Conservation (phyloP, 37 sponge, comb jelly and placozoan species). For the Tethya wilhelma region DNA sequence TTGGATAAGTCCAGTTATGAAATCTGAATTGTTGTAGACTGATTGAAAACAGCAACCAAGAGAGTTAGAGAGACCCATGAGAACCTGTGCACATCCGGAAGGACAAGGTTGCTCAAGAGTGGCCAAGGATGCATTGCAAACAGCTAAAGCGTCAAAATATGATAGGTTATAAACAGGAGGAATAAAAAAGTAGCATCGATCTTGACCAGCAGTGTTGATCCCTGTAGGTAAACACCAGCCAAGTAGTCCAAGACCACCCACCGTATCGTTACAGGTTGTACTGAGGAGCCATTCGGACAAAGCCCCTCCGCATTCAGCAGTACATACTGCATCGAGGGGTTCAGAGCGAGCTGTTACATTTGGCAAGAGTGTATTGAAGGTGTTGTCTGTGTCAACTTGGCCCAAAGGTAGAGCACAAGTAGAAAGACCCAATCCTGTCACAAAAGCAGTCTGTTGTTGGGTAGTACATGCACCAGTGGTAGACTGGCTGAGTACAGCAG, state of each 20-base stretch:
- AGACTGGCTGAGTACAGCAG: too few relatives aligned
- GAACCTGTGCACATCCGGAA: neutral
- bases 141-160: neutral
- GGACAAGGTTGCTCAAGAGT: neutral
- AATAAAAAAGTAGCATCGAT: neutral
- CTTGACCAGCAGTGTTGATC: neutral
- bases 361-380: too few relatives aligned
- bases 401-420: too few relatives aligned
- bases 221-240: slow-evolving; percentile 3
- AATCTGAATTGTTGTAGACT: neutral
- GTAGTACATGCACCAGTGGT: too few relatives aligned
- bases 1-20: neutral
- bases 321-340: neutral
- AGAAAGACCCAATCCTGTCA: too few relatives aligned
- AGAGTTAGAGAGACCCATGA: neutral
- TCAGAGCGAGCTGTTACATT: too few relatives aligned
- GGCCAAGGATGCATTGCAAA: neutral
- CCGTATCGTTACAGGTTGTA: neutral
- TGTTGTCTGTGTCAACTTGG: too few relatives aligned
- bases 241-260: neutral
- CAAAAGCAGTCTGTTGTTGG: too few relatives aligned
- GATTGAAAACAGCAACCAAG: slow-evolving; percentile 12
- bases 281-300: neutral
- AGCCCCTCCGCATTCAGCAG: slow-evolving; percentile 1
- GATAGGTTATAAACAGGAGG: too few relatives aligned